Base-by-base conservation (phyloP, 2,797 vertebrate genomes). In the Epinephelus coioides region DNA sequence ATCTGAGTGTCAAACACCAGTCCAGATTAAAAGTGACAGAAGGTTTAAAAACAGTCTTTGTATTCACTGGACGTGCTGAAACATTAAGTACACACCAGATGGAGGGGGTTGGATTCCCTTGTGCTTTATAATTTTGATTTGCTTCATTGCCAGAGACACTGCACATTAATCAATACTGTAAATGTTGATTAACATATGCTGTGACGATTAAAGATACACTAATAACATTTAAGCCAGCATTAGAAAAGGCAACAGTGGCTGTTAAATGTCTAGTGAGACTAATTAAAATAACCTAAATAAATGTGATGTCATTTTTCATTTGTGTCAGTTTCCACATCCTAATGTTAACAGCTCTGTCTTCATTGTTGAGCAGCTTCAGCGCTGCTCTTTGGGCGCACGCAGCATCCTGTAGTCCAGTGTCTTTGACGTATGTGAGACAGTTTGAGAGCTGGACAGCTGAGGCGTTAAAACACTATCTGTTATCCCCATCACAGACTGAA, bases 131-230 rank as follows among this genome's bases (percentile, higher is more conserved):
- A 43, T 49, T 6, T 59, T 57, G 34, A 34, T 21, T 8, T 5
- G 8, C 12, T 27, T 4, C 21, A 55, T 49, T 44, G 23, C 19
- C 13, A 53, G 30, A 43, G 34, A 19, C 47, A 44, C 21, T 25
- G n/a, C 17, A 13, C 43, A 70, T 63, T 56, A 49, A 70, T 64
- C 67, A 40, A 56, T 17, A 15, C 43, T 63, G 27, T 56, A 49
- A 14, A 6, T 44, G 21, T 19, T 53, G 21, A 46, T 56, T 64
- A 43, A 18, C 9, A 56, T 19, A 21, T 10, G 25, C 50, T 30
- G 34, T 3, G n/a, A 6, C 12, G 4, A 38, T 55, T 49, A 64
- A 9, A 65, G 47, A 50, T 27, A 40, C 38, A 73, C 3, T 1
- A 6, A 10, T 1, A 27, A 27, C 23, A 27, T 43, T 62, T 10